These are phyloP conservation scores for Isotomurus palustris DNA, from an alignment of 2,888 invertebrate species.

Conservation along the genomic window DNA sequence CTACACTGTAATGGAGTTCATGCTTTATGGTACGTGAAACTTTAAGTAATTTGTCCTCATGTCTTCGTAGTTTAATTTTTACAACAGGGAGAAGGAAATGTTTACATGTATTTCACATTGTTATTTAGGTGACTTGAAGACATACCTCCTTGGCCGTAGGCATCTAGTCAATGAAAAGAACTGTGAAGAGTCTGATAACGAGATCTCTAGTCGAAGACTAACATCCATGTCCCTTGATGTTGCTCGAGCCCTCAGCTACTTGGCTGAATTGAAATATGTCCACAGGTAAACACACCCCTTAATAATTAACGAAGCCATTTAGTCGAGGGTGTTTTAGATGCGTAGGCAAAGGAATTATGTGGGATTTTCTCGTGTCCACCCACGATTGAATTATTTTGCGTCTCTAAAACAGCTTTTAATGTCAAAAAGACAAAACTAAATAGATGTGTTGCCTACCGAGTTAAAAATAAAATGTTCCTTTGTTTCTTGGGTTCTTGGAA, in stretches of 20 bases:
- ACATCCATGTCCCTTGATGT: conserved; percentile 85
- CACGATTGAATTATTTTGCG: no score
- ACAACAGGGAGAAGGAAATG: background rate
- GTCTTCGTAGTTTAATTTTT: background rate
- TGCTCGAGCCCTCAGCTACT: conserved; percentile 76
- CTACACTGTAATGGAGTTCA: conserved; percentile 88
- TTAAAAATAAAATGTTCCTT: background rate
- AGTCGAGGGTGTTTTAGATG: no score
- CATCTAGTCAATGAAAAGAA: conserved; percentile 67
- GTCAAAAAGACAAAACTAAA: no score
- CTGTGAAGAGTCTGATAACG: conserved; percentile 66
- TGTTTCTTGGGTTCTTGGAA: background rate
- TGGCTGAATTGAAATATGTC: conserved; percentile 78
- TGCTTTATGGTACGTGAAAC: conserved; percentile 66
- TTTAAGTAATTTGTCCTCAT: background rate
- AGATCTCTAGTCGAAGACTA: conserved; percentile 71
- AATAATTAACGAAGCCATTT: no score
- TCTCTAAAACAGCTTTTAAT: no score
- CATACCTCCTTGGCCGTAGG: conserved; percentile 76
- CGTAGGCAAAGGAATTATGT: no score
- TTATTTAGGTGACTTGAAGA: conserved; percentile 71
- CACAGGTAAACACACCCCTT: conserved; percentile 68
- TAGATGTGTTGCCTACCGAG: background rate
- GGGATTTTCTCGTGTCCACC: no score
- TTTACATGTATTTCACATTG: background rate